Conservation (phyloP, 2,797 vertebrate genomes). For the Siniperca scherzeri region DNA sequence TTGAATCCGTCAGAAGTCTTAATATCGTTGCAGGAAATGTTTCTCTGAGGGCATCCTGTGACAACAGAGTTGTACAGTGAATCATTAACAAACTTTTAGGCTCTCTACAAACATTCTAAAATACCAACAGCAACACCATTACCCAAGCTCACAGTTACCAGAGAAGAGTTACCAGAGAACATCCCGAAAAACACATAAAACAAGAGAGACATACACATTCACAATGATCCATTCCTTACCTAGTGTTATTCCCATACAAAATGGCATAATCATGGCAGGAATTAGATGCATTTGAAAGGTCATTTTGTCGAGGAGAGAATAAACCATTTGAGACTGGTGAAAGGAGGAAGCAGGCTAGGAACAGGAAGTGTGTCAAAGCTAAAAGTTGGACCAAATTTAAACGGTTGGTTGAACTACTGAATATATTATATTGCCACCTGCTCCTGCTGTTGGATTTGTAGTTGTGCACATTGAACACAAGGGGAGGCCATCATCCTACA, state of each 20-base stretch:
- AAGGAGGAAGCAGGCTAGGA: no score
- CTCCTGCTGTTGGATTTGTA: constrained; percentile 14
- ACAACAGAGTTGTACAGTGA: neutral
- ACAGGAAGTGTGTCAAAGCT: neutral
- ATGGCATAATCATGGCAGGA: fast-evolving
- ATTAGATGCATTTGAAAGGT: fast-evolving
- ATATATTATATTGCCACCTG: neutral
- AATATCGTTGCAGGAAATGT: neutral
- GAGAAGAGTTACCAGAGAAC: neutral
- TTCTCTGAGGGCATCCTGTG: fast-evolving
- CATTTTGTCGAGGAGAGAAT: constrained; percentile 5
- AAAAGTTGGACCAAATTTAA: neutral
- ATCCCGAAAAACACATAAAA: neutral
- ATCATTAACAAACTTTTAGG: neutral
- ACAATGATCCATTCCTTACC: constrained; percentile 13
- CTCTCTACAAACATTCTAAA: neutral
- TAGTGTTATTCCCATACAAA: fast-evolving
- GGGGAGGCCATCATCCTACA: constrained; percentile 73
- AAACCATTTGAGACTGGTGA: neutral
- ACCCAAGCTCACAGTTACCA: neutral
- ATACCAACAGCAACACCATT: neutral
- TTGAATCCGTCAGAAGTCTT: fast-evolving
- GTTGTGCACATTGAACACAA: constrained; percentile 65
- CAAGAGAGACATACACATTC: neutral
- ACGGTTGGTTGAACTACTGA: neutral